Conservation (phyloP, 2,888 invertebrate species). For the Odontothrips loti region DNA sequence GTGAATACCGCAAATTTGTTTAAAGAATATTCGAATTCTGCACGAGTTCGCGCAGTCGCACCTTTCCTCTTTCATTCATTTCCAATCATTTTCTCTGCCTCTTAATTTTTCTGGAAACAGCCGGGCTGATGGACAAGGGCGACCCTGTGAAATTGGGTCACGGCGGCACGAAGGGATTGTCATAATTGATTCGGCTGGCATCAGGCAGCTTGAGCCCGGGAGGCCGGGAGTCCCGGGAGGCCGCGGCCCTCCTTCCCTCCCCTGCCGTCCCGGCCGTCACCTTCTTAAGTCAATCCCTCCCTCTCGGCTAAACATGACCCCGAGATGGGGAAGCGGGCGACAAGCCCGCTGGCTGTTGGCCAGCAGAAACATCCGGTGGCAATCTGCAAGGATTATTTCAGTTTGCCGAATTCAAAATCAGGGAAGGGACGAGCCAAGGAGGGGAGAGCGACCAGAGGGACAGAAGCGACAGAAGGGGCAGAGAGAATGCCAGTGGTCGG, state of each 20-base stretch:
- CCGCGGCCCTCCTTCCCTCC: too few relatives aligned
- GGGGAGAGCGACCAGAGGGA: too few relatives aligned
- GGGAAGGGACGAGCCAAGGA: background rate
- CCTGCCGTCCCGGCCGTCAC: background rate
- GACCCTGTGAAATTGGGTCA: too few relatives aligned
- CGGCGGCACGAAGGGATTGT: background rate
- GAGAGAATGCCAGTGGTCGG: background rate
- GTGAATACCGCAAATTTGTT: too few relatives aligned
- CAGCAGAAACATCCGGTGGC: conserved; percentile 10
- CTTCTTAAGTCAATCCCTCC: conserved; percentile 10
- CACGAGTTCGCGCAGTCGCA: too few relatives aligned
- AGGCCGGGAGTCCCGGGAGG: background rate
- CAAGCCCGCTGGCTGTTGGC: conserved; percentile 12
- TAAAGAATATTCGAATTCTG: too few relatives aligned
- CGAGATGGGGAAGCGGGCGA: background rate
- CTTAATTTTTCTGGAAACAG: background rate
- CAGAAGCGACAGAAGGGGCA: too few relatives aligned
- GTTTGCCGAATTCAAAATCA: conserved; percentile 22
- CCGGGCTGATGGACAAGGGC: background rate
- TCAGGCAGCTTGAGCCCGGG: background rate
- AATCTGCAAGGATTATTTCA: conserved; percentile 22
- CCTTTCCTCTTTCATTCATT: too few relatives aligned
- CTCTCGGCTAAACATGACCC: background rate
- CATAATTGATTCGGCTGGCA: background rate
- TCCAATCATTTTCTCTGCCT: background rate